Evolutionary conservation across 1,140 invertebrate genomes (phyloP).

Genomic region (Eumaeus atala): DNA sequence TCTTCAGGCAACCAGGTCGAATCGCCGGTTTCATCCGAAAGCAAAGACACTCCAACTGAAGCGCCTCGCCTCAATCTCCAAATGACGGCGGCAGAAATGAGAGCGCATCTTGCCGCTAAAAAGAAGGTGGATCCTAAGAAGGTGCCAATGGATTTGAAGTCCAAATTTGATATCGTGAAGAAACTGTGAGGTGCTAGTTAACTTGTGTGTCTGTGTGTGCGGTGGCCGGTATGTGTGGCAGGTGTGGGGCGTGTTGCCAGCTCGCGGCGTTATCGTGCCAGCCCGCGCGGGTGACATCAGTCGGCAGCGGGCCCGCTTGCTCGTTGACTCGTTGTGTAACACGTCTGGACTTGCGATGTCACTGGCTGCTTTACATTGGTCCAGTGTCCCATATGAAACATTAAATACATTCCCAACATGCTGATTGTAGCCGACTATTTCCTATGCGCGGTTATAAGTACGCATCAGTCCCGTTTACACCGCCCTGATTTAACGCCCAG

Average conservation of each 20-base stretch:
- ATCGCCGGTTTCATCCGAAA: conserved; percentile 28
- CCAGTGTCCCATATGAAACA: conserved; percentile 23
- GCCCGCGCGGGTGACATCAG: conserved; percentile 23
- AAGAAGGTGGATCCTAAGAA: conserved; percentile 93
- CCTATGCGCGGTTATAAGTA: no score
- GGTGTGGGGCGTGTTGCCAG: conserved; percentile 10
- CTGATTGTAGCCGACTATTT: no score
- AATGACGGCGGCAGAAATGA: conserved; percentile 91
- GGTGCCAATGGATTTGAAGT: conserved; percentile 89
- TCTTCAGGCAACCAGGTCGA: conserved; percentile 17
- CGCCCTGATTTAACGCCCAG: no score
- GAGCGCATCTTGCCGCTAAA: conserved; percentile 86
- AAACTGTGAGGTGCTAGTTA: conserved; percentile 72
- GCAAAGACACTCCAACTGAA: conserved; percentile 45
- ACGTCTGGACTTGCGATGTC: conserved; percentile 24
- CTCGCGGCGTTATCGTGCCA: conserved; percentile 14
- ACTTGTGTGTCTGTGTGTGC: conserved; percentile 14
- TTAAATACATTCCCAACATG: no score
- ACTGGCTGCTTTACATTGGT: not conserved
- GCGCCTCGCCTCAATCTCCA: conserved; percentile 80
- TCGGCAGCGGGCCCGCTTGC: conserved; percentile 3
- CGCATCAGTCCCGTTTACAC: no score
- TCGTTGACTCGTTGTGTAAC: conserved; percentile 5
- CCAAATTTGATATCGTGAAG: conserved; percentile 94
- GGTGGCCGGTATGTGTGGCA: conserved; percentile 8